These are phyloP conservation scores for Coenonympha glycerion DNA, from an alignment of 2,888 invertebrate species.

Conservation along the genomic window DNA sequence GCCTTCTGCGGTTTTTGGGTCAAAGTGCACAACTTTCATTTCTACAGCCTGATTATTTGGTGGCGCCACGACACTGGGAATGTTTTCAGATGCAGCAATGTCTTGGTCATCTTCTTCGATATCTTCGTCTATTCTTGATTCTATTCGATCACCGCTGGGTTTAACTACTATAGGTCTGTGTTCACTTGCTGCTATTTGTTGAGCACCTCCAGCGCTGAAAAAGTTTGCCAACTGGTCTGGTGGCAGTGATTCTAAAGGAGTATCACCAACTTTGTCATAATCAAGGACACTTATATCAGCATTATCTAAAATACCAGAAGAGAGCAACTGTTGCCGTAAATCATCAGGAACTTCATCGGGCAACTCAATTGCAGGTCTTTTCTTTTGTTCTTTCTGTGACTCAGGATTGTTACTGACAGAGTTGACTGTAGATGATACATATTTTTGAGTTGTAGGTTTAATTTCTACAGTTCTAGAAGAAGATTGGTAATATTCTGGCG, in stretches of 20 bases:
- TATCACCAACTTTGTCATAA: slow-evolving; percentile 91
- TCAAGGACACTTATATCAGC: slow-evolving; percentile 91
- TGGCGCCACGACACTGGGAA: slow-evolving; percentile 52
- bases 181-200: slow-evolving; percentile 82
- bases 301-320: slow-evolving; percentile 90
- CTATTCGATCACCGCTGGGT: slow-evolving; percentile 77
- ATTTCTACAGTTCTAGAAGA: slow-evolving; percentile 67
- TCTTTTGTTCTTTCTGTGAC: slow-evolving; percentile 71
- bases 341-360: slow-evolving; percentile 94
- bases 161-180: slow-evolving; percentile 80
- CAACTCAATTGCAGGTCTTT: slow-evolving; percentile 76
- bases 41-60: slow-evolving; percentile 79
- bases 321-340: slow-evolving; percentile 85
- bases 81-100: slow-evolving; percentile 74
- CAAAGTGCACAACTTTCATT: slow-evolving; percentile 90
- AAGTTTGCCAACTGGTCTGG: slow-evolving; percentile 91
- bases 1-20: slow-evolving; percentile 84
- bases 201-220: slow-evolving; percentile 87
- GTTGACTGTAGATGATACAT: slow-evolving; percentile 65
- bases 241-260: slow-evolving; percentile 86
- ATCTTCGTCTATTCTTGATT: slow-evolving; percentile 65
- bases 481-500: slow-evolving; percentile 59
- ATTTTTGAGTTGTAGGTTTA: slow-evolving; percentile 70
- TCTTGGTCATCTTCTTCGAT: slow-evolving; percentile 71
- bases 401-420: slow-evolving; percentile 62